Base-by-base conservation (phyloP, 2,797 vertebrate genomes). In the Peromyscus melanophrys region DNA sequence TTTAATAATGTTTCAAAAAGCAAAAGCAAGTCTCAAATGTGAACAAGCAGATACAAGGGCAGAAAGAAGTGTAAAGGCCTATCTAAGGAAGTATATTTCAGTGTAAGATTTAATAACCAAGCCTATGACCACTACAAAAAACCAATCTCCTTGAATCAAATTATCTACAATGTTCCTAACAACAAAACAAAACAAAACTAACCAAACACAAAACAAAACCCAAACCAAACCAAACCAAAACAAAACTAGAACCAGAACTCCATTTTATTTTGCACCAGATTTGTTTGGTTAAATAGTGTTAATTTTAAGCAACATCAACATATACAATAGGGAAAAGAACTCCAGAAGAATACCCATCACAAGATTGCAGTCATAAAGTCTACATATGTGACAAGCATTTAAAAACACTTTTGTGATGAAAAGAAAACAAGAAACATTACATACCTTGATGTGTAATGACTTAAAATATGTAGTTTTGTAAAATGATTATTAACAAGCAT, bases 401-500 rank as follows among this genome's bases (percentile, higher is more conserved):
- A 55, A 96, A 97, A 98, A 95, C 23, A 93, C 97, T 97, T 97
- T 61, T n/a, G 85, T 94, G 96, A 96, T 81, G 75, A 98, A 98
- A 96, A 97, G 61, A 86, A 97, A 96, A 96, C 17, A 98, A 98
- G 98, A 65, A 80, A 97, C n/a, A 69, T 87, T 97, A 92, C 55
- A 95, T 95, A 98, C 82, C 49, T 81, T 6, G 37, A 96, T 98
- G 93, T 98, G 84, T 96, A 98, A 98, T 96, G 98, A 97, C 49
- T 97, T 90, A 91, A 95, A 98, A 98, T 98, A 98, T 94, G 92
- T 49, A 71, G 96, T 95, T 97, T 98, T 93, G 78, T 97, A 97
- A 97, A 98, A 98, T 97, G 97, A 97, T 98, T 98, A 95, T 97
- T 97, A 98, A 98, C 97, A 98, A 98, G 98, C 91, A 95, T 95